Conservation (phyloP, 2,888 invertebrate species). For the Aproaerema taeniolella region DNA sequence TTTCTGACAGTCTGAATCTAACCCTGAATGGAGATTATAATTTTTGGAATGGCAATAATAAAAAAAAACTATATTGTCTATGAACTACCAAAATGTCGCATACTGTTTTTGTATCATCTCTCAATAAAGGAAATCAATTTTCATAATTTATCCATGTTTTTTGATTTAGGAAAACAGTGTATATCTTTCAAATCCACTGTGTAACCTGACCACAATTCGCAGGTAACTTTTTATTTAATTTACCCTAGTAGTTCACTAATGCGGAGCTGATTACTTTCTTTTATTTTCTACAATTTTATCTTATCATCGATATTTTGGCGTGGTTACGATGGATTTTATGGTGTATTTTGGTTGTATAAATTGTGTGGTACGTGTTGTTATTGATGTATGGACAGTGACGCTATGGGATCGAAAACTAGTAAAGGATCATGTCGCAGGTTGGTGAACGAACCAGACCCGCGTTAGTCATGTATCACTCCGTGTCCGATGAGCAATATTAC, state of each 20-base stretch:
- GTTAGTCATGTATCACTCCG: too few species aligned
- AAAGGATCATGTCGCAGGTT: too few species aligned
- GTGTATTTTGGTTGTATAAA: too few species aligned
- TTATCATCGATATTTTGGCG: background rate
- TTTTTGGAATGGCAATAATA: too few species aligned
- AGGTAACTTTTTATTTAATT: constrained; percentile 28
- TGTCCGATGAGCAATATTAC: too few species aligned
- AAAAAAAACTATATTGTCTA: constrained; percentile 40
- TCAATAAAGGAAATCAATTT: constrained; percentile 57
- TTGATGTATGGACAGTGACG: too few species aligned
- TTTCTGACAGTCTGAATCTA: too few species aligned
- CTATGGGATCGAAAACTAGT: too few species aligned
- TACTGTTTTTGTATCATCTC: constrained; percentile 69
- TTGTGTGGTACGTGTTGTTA: too few species aligned
- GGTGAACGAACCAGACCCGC: too few species aligned
- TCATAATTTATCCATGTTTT: constrained; percentile 44
- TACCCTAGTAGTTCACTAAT: constrained; percentile 17
- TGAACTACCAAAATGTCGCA: constrained; percentile 66
- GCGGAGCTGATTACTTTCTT: background rate
- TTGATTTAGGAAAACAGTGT: constrained; percentile 31
- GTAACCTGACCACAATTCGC: constrained; percentile 22
- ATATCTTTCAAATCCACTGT: constrained; percentile 33
- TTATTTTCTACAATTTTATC: background rate
- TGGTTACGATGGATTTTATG: too few species aligned
- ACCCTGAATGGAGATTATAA: too few species aligned